Percentiles rank a stretch among this genome's conserved stretches.
Evolutionary conservation across 2,888 invertebrate species (phyloP).

Genomic region (Cancer borealis): DNA sequence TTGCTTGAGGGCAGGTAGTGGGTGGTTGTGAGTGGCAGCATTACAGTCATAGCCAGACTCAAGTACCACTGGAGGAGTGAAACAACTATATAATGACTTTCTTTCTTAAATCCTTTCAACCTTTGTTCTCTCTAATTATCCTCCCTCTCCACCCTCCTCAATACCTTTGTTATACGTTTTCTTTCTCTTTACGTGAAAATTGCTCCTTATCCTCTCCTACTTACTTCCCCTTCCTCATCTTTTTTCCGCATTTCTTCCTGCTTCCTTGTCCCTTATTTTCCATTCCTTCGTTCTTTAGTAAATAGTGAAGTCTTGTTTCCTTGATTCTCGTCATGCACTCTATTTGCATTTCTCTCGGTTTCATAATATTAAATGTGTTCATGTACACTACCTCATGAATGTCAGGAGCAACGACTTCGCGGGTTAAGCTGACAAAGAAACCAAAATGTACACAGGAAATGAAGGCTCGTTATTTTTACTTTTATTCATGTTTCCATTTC

Average conservation of each 20-base stretch:
- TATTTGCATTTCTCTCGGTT: too few relatives aligned
- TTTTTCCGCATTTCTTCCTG: neutral
- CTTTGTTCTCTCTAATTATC: neutral
- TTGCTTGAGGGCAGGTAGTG: neutral
- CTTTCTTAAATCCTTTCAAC: neutral
- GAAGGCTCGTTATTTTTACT: too few relatives aligned
- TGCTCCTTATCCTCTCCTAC: neutral
- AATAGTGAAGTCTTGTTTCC: too few relatives aligned
- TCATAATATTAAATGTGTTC: too few relatives aligned
- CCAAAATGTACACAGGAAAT: too few relatives aligned
- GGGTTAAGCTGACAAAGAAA: too few relatives aligned
- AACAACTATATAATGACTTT: neutral
- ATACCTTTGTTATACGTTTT: neutral
- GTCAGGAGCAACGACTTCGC: too few relatives aligned
- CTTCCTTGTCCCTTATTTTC: neutral
- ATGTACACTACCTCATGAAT: too few relatives aligned
- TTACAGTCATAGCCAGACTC: neutral
- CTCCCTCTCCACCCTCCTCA: neutral
- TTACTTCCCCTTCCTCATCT: neutral
- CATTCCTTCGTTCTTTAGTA: too few relatives aligned
- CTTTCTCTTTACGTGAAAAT: neutral
- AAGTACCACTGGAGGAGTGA: neutral
- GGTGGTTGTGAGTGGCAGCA: neutral
- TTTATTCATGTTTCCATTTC: too few relatives aligned
- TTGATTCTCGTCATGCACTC: too few relatives aligned